Conservation (phyloP, 2,888 invertebrate species). For the Ormia ochracea region DNA sequence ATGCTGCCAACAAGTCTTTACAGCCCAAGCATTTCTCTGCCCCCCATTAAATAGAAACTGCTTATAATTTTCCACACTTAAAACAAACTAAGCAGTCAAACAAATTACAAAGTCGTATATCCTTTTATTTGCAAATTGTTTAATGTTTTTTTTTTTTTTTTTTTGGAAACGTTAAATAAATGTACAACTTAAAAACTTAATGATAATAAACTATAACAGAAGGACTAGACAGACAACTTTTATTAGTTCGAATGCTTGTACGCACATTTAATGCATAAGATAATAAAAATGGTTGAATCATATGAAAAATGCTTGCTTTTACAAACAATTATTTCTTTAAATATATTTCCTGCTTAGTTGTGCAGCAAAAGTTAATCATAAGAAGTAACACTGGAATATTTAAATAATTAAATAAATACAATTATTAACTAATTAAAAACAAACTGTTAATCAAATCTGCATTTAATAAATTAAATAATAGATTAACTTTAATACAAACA, state of each 20-base stretch:
- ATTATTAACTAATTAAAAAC: conserved; percentile 18
- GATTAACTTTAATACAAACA: background rate
- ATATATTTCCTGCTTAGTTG: conserved; percentile 3
- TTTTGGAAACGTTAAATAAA: conserved; percentile 23
- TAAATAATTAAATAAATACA: conserved; percentile 5
- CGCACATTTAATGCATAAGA: background rate
- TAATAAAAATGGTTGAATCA: background rate
- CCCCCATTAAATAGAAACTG: no score
- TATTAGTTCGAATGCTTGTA: conserved; percentile 10
- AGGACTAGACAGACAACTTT: background rate
- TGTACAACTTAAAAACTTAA: conserved; percentile 43
- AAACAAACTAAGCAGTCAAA: no score
- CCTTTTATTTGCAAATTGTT: no score
- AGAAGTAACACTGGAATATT: background rate
- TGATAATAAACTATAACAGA: conserved; percentile 32
- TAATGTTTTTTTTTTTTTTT: no score
- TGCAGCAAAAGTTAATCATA: background rate
- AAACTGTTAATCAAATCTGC: conserved; percentile 58
- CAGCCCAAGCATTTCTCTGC: no score
- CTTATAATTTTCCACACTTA: no score
- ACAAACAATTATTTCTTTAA: background rate
- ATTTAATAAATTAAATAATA: conserved; percentile 51
- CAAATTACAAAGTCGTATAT: no score
- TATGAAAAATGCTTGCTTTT: background rate
- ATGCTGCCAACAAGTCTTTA: no score